Evolutionary conservation across 2,888 invertebrate genomes (phyloP).

Genomic region (Icerya purchasi): DNA sequence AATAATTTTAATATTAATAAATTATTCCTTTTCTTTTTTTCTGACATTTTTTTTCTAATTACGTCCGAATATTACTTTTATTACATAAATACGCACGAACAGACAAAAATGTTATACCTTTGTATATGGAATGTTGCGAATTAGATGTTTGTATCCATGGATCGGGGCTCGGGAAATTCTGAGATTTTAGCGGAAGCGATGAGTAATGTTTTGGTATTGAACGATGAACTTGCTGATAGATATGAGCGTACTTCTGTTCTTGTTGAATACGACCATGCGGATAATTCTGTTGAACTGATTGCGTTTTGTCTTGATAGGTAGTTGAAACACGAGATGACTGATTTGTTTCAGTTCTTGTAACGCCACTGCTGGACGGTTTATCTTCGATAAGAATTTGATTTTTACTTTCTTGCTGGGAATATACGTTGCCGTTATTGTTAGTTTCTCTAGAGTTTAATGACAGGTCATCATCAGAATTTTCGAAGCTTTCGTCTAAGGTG

Average conservation of each 20-base stretch:
- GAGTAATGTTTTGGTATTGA: conserved; percentile 14
- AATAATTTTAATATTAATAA: too few species aligned
- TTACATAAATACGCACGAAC: too few species aligned
- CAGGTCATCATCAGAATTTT: conserved; percentile 29
- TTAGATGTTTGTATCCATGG: conserved; percentile 22
- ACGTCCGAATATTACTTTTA: too few species aligned
- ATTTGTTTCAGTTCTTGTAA: conserved; percentile 24
- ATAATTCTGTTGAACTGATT: conserved; percentile 13
- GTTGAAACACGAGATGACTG: conserved; percentile 20
- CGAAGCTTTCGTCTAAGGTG: conserved; percentile 52
- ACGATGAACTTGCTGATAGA: conserved; percentile 7
- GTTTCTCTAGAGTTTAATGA: conserved; percentile 19
- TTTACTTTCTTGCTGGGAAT: conserved; percentile 14
- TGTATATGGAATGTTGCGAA: not conserved
- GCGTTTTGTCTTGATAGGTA: conserved; percentile 22
- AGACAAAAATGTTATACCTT: too few species aligned
- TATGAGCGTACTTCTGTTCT: not conserved
- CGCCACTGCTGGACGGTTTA: conserved; percentile 26
- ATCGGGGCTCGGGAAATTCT: conserved; percentile 25
- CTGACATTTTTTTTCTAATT: too few species aligned
- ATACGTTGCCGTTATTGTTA: conserved; percentile 28
- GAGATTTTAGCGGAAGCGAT: conserved; percentile 13
- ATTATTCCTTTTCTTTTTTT: too few species aligned
- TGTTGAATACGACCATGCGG: conserved; percentile 17
- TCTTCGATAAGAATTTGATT: conserved; percentile 4